Conservation (phyloP, 1,140 invertebrate genomes). For the Acromyrmex charruanus region DNA sequence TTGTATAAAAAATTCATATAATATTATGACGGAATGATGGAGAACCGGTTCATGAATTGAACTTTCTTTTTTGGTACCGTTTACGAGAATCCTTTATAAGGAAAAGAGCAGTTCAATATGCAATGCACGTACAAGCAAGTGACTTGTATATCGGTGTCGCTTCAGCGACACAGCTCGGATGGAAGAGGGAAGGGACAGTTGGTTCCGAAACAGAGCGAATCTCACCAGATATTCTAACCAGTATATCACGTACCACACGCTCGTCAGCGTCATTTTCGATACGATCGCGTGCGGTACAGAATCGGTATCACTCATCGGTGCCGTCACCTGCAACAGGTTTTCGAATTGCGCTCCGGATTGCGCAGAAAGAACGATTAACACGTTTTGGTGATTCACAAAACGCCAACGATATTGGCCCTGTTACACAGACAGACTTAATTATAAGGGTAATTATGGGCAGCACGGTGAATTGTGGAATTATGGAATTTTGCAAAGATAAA, state of each 20-base stretch:
- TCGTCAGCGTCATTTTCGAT: background rate
- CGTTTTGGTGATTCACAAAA: background rate
- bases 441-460: background rate
- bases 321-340: background rate
- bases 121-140: background rate
- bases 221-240: constrained; percentile 45
- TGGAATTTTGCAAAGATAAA: constrained; percentile 3
- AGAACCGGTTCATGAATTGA: background rate
- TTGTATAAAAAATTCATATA: background rate
- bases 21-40: background rate
- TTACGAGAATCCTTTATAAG: constrained; percentile 17
- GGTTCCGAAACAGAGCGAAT: constrained; percentile 29
- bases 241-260: constrained; percentile 46
- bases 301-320: background rate
- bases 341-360: background rate
- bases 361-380: background rate
- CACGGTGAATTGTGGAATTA: too few relatives aligned
- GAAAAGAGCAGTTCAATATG: background rate
- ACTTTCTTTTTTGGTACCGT: constrained; percentile 22
- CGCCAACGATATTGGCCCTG: background rate
- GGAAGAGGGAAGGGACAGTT: constrained; percentile 39
- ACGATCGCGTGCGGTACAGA: background rate
- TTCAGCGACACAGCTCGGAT: background rate
- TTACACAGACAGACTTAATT: background rate
- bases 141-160: background rate